Base-by-base conservation (phyloP, 2,797 vertebrate species). In the Lagocephalus sceleratus region DNA sequence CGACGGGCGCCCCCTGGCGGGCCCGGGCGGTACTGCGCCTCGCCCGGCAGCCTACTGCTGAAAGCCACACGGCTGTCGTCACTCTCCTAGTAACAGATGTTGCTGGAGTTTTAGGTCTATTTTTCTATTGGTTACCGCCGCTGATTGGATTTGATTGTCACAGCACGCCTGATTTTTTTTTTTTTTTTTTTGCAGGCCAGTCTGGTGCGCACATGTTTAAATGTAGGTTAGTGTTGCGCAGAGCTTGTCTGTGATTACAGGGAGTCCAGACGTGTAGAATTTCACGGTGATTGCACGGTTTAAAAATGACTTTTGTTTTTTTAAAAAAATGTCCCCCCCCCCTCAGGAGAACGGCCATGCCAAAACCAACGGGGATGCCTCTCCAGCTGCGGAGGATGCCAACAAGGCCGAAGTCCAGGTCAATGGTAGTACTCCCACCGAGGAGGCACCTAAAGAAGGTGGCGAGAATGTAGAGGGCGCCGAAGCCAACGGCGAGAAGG, bases 301-400 rank as follows among this genome's bases (percentile, higher is more conserved):
- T 22, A 2, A 40, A 40, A n/a, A 40, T 1, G 5, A 40, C 39
- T 5, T 58, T 9, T 38, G 49, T 26, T n/a, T 47, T 35, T 35
- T 68, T 5, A n/a, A n/a, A n/a, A n/a, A n/a, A 57, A 12, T 46
- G 1, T 45, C 50, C 1, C 6, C 42, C 2, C 19, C 45, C 59
- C 7, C 68, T 44, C 9, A 98, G 94, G 96, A 98, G 79, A 98
- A 98, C 0, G 96, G 95, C 47, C 96, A 97, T 48, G 92, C 96
- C 77, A 98, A 97, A 68, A 94, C 92, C 73, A 98, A 98, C 5
- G 95, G 96, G 6, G 95, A 98, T 73, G 86, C 95, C 16, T 96
- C 95, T 53, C 94, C 95, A 5, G 89, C 92, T 29, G 89, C 92
- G 47, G 95, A 95, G 19, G 94, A 94, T 71, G 94, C 92, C 52